Evolutionary conservation across 2,888 invertebrate species (phyloP), one percentile per base, ranked within the genome.

Genomic region (Acronicta alni): DNA sequence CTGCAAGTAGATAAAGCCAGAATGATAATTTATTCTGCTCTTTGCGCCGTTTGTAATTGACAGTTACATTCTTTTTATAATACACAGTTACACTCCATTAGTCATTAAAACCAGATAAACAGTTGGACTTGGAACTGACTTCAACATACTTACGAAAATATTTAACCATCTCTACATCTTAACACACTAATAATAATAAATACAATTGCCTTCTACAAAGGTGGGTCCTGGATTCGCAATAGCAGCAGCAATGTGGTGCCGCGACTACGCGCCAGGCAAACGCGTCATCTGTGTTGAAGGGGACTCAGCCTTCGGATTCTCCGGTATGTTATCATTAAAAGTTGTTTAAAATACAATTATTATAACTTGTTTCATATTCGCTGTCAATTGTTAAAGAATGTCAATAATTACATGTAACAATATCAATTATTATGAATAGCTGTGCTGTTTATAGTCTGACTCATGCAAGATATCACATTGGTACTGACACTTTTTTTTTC

Each of bases 251-350:
- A 93, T 99, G 72, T 98, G 97, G 93, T 98, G 98, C 82, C 96
- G 97, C 63, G 97, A 98, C 85, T 92, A 97, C 86, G 96, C 96
- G 9, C 98, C 98, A 0, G 93, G 94, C 1, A 98, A 98, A 84
- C 95, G 96, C 67, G 98, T 99, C 0, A 94, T 99, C 55, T 99
- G 99, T 85, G 97, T 99, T 0, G 98, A 99, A 92, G 99, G 99
- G 0, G 99, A 99, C 87, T 98, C 98, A 41, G 99, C 99, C 0
- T 99, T 99, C 90, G 99, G 99, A 2, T 99, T 99, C 93, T 98
- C 99, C 23, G 99, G 98, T 82, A 96, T 42, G 96, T 76, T 56
- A 44, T 45, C 47, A 52, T 47, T 49, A 96, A 38, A 32, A 57
- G n/a, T 18, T 44, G 54, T 44, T 38, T 54, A 35, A 49, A 56